These are phyloP conservation scores for Miniopterus natalensis DNA, from an alignment of 2,113 vertebrate genomes.

Conservation along the genomic window DNA sequence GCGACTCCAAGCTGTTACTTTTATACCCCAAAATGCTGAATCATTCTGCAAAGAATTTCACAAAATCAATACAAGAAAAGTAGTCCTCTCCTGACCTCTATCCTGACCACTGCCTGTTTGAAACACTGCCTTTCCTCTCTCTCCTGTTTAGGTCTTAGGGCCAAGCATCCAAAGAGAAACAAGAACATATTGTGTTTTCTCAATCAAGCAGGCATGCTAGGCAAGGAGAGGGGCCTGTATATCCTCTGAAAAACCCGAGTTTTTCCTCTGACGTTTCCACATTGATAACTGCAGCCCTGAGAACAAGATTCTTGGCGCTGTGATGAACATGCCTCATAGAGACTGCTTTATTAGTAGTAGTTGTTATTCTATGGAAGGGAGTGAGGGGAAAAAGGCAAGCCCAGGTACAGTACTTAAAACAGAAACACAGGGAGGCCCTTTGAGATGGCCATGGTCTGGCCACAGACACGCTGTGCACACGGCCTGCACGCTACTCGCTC, in stretches of 20 bases:
- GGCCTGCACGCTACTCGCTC: too few species aligned
- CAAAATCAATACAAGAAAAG: conserved; percentile 76
- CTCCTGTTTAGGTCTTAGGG: background rate
- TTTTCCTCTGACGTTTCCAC: conserved; percentile 61
- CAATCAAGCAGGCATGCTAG: background rate
- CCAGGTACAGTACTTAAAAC: conserved; percentile 52
- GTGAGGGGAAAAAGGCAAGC: conserved; percentile 35
- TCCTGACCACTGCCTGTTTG: conserved; percentile 16
- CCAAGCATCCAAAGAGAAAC: background rate
- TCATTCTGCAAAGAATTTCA: conserved; percentile 58
- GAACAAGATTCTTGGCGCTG: conserved; percentile 63
- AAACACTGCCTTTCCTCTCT: background rate
- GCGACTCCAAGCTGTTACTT: conserved; percentile 40
- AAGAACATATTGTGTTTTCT: background rate
- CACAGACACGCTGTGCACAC: rapidly evolving
- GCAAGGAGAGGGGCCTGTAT: background rate
- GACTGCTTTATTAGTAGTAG: conserved; percentile 68
- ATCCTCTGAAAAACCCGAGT: background rate
- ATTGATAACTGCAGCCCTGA: background rate
- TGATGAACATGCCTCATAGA: background rate
- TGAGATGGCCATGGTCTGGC: background rate
- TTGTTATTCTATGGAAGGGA: conserved; percentile 39
- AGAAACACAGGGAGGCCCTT: conserved; percentile 27
- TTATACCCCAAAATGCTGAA: conserved; percentile 76
- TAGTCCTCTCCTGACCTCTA: conserved; percentile 43